Evolutionary conservation across 1,140 invertebrate species (phyloP), one percentile per base, ranked within the genome.

Genomic region (Planococcus citri): DNA sequence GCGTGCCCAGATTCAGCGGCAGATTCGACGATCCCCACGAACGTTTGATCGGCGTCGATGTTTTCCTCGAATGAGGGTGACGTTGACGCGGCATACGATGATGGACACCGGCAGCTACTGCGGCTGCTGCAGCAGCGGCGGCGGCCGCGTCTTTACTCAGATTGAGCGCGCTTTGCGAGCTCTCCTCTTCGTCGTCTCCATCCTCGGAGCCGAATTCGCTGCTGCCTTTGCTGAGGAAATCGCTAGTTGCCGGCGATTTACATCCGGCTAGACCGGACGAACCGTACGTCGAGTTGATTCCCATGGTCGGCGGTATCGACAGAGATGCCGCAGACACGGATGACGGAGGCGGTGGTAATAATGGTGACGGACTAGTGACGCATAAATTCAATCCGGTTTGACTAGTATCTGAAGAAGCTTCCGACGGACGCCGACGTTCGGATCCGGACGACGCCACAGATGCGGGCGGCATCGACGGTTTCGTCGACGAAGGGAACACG

Each of bases 11-110:
- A 74, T 94, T 92, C 0, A 91, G 83, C 0, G 95, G 94, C 74
- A 92, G 80, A 73, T 85, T 84, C 6, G 78, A 76, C 0, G 87
- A 83, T 0, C 87, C 84, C 93, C 94, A 97, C 74, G 92, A 89
- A 17, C 92, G 84, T 79, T 95, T 96, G 9, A 90, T 88, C 1
- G 92, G 91, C 27, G 90, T 91, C n/a, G 88, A 84, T 0, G 90
- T 86, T 77, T 95, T 94, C 25, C 89, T 71, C 33, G 68, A 68
- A 33, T 79, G 70, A 75, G 82, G 71, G 73, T 77, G 75, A 73
- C 78, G 77, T 37, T 73, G 72, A 25, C 80, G 78, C 33, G 70
- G 58, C 17, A 60, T 72, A 72, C 72, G 64, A 20, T 33, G 29
- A 33, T 33, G 29, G 29, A 6, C 12, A 12, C 67, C n/a, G 68